phyloP scores from a whole-genome alignment of 2,113 vertebrate genomes.

The Pantherophis guttatus region DNA sequence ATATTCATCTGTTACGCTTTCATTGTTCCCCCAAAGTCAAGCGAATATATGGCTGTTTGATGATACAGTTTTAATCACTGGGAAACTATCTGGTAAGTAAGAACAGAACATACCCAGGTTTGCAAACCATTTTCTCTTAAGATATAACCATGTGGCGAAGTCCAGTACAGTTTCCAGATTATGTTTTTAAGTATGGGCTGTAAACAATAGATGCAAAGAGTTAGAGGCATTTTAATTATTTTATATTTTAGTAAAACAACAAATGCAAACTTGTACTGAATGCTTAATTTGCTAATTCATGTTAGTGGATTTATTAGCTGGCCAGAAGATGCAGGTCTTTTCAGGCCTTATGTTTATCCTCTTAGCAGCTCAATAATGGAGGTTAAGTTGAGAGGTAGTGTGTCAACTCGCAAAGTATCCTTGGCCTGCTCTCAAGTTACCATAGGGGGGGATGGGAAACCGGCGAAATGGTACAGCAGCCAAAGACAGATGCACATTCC shows the following conservation, averaged over 20 bases:
- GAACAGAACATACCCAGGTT: background rate
- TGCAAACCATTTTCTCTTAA: background rate
- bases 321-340: background rate
- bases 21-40: constrained; percentile 79
- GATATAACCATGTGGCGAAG: background rate
- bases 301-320: background rate
- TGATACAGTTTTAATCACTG: constrained; percentile 84
- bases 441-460: too few species aligned
- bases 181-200: background rate
- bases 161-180: background rate
- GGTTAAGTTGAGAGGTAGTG: background rate
- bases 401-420: too few species aligned
- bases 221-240: background rate
- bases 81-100: constrained; percentile 83
- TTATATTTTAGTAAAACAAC: background rate
- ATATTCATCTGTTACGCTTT: constrained; percentile 84
- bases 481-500: too few species aligned
- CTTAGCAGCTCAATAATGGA: background rate
- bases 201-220: too few species aligned
- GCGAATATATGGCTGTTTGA: constrained; percentile 92
- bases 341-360: background rate
- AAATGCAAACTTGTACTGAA: background rate
- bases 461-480: too few species aligned
- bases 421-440: too few species aligned
- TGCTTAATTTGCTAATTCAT: background rate